Evolutionary conservation across 2,888 invertebrate genomes (phyloP).

Genomic region (Cremastinae sp.): DNA sequence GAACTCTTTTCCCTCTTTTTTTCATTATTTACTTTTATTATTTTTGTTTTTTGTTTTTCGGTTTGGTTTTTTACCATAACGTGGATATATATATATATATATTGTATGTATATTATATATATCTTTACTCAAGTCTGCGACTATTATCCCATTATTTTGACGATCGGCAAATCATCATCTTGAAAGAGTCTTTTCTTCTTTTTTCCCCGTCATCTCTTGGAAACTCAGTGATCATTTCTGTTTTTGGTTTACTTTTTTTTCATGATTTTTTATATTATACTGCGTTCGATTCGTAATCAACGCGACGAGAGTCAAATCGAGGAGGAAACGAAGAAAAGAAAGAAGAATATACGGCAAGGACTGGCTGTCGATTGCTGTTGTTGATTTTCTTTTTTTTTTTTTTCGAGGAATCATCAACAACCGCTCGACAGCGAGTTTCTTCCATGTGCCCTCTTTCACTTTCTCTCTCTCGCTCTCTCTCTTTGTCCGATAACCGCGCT

Average conservation of each 20-base stretch:
- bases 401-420: conserved; percentile 46
- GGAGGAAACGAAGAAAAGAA: conserved; percentile 56
- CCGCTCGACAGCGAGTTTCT: conserved; percentile 45
- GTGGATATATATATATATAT: conserved; percentile 24
- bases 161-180: conserved; percentile 39
- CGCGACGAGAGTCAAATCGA: conserved; percentile 57
- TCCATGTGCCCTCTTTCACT: conserved; percentile 11
- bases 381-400: conserved; percentile 15
- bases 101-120: conserved; percentile 19
- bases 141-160: conserved; percentile 60
- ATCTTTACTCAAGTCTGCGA: conserved; percentile 48
- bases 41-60: conserved; percentile 54
- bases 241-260: background rate
- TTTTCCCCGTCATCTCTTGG: conserved; percentile 40
- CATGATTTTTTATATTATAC: background rate
- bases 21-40: conserved; percentile 54
- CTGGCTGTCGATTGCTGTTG: conserved; percentile 40
- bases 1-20: conserved; percentile 66
- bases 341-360: conserved; percentile 52
- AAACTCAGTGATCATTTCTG: conserved; percentile 25
- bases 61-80: conserved; percentile 50
- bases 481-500: conserved; percentile 37
- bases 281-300: conserved; percentile 28
- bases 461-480: conserved; percentile 33
- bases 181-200: conserved; percentile 54